These are phyloP conservation scores for Athrips mouffetella DNA, from an alignment of 2,888 invertebrate species.

Conservation along the genomic window DNA sequence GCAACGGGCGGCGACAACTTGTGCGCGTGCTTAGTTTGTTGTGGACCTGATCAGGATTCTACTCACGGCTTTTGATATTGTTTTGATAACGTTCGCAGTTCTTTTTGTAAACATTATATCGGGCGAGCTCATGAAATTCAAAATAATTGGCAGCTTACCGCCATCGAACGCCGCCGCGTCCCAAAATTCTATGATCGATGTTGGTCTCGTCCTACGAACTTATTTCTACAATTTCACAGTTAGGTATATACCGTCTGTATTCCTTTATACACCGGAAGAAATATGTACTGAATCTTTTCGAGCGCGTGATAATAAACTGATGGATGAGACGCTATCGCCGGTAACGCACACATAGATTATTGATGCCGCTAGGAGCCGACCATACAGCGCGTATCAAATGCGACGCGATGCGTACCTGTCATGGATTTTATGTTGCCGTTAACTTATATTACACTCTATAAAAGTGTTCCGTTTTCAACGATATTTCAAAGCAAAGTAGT, in stretches of 20 bases:
- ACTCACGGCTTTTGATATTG: constrained; percentile 27
- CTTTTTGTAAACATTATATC: constrained; percentile 13
- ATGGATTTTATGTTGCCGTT: constrained; percentile 58
- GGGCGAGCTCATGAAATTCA: constrained; percentile 10
- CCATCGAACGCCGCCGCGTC: not conserved
- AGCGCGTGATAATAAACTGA: constrained; percentile 9
- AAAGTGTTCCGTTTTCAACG: constrained; percentile 53
- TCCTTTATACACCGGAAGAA: not conserved
- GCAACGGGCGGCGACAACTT: constrained; percentile 34
- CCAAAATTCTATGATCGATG: not conserved
- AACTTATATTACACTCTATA: constrained; percentile 63
- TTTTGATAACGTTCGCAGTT: constrained; percentile 25
- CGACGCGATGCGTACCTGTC: constrained; percentile 37
- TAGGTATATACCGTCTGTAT: too few relatives aligned
- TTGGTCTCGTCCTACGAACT: not conserved
- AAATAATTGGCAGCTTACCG: constrained; percentile 11
- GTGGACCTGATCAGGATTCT: constrained; percentile 30
- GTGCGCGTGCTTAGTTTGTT: constrained; percentile 45
- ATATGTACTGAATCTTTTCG: not conserved
- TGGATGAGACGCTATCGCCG: constrained; percentile 6
- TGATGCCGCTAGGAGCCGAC: constrained; percentile 27
- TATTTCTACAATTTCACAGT: not conserved
- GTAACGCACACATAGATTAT: constrained; percentile 26
- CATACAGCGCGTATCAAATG: constrained; percentile 29
- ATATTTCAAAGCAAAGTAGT: constrained; percentile 38